These are phyloP conservation scores for Harpagifer antarcticus DNA, from an alignment of 2,797 vertebrate genomes.

Conservation along the genomic window DNA sequence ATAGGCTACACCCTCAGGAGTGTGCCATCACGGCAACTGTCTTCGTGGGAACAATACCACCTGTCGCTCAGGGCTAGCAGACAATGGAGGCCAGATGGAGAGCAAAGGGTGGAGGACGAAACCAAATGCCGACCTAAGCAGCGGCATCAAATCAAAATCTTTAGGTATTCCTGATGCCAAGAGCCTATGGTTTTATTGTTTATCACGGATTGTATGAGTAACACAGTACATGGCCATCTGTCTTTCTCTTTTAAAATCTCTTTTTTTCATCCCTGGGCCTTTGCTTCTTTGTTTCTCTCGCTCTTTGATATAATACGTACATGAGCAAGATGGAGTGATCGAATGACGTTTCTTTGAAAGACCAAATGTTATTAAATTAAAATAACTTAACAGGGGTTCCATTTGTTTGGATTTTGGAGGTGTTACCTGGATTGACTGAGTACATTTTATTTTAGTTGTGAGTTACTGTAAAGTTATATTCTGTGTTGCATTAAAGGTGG, in stretches of 20 bases:
- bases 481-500: background rate
- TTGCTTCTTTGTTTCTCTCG: conserved; percentile 30
- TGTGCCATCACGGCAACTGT: conserved; percentile 76
- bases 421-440: background rate
- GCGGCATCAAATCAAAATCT: conserved; percentile 59
- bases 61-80: conserved; percentile 65
- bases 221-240: conserved; percentile 55
- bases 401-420: background rate
- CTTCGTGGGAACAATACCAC: conserved; percentile 78
- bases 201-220: conserved; percentile 35
- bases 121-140: conserved; percentile 46
- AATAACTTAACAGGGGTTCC: background rate
- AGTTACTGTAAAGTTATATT: background rate
- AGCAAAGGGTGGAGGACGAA: conserved; percentile 71
- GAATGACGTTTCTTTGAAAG: background rate
- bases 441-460: background rate
- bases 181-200: conserved; percentile 65
- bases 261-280: conserved; percentile 26
- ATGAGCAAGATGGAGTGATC: background rate
- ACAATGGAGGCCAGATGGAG: conserved; percentile 78
- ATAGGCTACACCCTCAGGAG: conserved; percentile 70
- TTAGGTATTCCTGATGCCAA: conserved; percentile 56
- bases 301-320: conserved; percentile 26
- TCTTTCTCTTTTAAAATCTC: conserved; percentile 7
- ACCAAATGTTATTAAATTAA: background rate